Evolutionary conservation across 1,140 invertebrate species (phyloP).

Genomic region (Panulirus ornatus): DNA sequence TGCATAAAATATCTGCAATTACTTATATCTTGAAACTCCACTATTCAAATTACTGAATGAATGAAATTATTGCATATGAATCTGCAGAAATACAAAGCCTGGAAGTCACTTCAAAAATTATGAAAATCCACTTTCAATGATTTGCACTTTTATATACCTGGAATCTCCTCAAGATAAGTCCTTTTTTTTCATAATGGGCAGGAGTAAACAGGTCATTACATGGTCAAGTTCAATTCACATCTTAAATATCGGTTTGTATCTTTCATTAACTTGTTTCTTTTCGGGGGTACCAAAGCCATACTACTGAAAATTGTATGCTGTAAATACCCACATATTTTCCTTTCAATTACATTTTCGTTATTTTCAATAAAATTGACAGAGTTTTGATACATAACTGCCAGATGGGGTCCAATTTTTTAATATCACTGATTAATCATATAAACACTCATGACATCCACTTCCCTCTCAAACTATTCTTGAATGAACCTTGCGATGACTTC

Average conservation of each 20-base stretch:
- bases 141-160: conserved; percentile 46
- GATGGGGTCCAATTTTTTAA: background rate
- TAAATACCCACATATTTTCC: background rate
- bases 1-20: conserved; percentile 43
- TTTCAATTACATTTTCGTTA: background rate
- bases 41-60: conserved; percentile 11
- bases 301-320: too few species aligned
- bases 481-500: background rate
- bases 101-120: conserved; percentile 40
- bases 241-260: background rate
- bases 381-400: background rate
- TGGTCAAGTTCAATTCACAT: background rate
- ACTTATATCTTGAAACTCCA: conserved; percentile 18
- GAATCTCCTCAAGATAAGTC: background rate
- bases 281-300: too few species aligned
- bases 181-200: background rate
- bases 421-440: background rate
- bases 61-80: conserved; percentile 57
- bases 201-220: background rate
- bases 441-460: background rate
- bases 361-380: background rate
- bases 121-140: conserved; percentile 31
- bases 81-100: conserved; percentile 36
- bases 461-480: background rate
- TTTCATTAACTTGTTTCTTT: background rate